Evolutionary conservation across 2,888 invertebrate genomes (phyloP), one percentile per base, ranked within the genome.

Genomic region (Sisyra nigra): DNA sequence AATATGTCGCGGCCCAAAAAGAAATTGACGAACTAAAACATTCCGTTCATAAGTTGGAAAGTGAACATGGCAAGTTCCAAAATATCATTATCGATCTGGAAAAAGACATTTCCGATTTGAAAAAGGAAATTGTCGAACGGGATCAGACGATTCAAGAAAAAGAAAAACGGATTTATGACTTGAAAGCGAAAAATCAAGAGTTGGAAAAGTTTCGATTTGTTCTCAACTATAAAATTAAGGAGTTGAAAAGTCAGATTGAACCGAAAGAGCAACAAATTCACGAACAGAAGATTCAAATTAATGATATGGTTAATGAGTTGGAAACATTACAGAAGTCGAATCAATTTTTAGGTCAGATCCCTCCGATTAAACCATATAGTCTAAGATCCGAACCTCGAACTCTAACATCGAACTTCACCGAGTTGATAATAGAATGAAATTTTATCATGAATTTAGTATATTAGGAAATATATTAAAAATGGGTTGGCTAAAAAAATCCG

Each of bases 171-270:
- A 86, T 92, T 50, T 79, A 78, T 52, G 87, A 88, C 50, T 60
- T 91, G 45, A 83, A 87, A 57, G 76, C 80, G 49, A 85, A 80
- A 56, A 91, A 86, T 55, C 79, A 81, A 55, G 91, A 92, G 56
- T 61, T 93, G 48, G 89, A 93, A 57, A 93, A 92, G 59, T 87
- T 84, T 59, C 89, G 87, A 57, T 89, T 87, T 59, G 87, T 92
- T 1, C 64, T 92, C 29, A 85, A 86, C 55, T 87, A 88, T 57
- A 89, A 89, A 61, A 88, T 93, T 46, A 78, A 80, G 24, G 91
- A 93, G 54, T 60, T 92, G 15, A 84, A 86, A 58, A 56, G 57
- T 53, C 73, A 78, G 65, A 86, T 93, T 54, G 86, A 88, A 55
- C 91, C 91, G 1, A 73, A 82, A 50, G 88, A 91, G 55, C 73